Percentiles rank a stretch among this genome's conserved stretches.
Conservation (phyloP, 2,888 invertebrate genomes). For the Spodoptera picta region DNA sequence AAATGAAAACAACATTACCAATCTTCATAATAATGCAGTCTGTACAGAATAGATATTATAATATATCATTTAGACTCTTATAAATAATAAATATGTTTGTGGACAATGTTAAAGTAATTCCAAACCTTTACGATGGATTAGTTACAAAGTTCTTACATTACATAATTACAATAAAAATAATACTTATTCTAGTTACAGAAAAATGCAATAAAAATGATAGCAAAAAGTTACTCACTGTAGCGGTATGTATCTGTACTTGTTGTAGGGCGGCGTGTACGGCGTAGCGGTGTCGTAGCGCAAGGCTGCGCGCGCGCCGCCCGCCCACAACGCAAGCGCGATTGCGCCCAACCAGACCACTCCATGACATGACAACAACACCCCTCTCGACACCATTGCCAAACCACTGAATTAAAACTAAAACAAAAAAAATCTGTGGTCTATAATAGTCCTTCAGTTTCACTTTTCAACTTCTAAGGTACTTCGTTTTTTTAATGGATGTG, state of each 20-base stretch:
- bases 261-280: slow-evolving; percentile 76
- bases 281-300: slow-evolving; percentile 81
- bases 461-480: slow-evolving; percentile 35
- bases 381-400: slow-evolving; percentile 69
- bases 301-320: slow-evolving; percentile 73
- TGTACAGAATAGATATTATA: no score
- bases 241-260: slow-evolving; percentile 80
- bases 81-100: no score
- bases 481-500: slow-evolving; percentile 57
- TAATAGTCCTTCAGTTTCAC: slow-evolving; percentile 36
- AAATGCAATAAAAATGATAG: background rate
- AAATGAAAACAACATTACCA: no score
- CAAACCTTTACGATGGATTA: no score
- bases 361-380: slow-evolving; percentile 73
- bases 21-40: no score
- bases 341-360: slow-evolving; percentile 73
- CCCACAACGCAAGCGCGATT: slow-evolving; percentile 75
- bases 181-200: no score
- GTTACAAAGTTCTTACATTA: no score
- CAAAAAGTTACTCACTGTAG: slow-evolving; percentile 74
- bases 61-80: no score
- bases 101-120: no score
- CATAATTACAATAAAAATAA: no score
- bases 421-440: slow-evolving; percentile 1
- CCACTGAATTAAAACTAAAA: slow-evolving; percentile 19